Conservation (phyloP, 2,113 vertebrate species). For the Columbina picui region DNA sequence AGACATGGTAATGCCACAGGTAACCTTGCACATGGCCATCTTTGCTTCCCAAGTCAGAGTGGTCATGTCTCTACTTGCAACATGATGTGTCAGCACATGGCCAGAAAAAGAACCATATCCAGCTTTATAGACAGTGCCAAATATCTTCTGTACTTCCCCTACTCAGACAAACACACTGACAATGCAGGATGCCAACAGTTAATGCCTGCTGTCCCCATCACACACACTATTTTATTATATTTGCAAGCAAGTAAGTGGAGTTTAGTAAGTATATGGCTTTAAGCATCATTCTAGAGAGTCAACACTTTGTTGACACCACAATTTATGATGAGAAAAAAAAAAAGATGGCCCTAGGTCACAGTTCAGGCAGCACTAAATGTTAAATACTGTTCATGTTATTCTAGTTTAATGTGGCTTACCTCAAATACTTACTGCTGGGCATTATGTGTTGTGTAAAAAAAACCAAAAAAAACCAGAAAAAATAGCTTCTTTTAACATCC, state of each 20-base stretch:
- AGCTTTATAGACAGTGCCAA: background rate
- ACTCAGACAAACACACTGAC: background rate
- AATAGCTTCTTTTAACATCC: conserved; percentile 1
- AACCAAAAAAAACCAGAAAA: too few relatives aligned
- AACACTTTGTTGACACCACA: background rate
- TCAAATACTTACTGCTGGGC: background rate
- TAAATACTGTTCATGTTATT: background rate
- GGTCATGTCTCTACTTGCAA: background rate
- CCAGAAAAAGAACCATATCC: background rate
- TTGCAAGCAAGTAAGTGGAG: background rate
- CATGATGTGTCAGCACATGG: fast-evolving
- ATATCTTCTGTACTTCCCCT: background rate
- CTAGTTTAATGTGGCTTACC: conserved; percentile 12
- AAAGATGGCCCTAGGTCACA: background rate
- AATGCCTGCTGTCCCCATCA: background rate
- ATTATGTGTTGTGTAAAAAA: background rate
- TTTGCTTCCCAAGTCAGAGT: background rate
- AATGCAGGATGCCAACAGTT: background rate
- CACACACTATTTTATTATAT: background rate
- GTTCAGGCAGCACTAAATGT: background rate
- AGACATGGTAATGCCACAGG: background rate
- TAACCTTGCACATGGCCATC: background rate
- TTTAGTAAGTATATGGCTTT: background rate
- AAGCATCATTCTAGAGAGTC: background rate
- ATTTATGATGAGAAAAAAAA: background rate